Evolutionary conservation across 2,888 invertebrate species (phyloP).

Genomic region (Dichetophora obliterata): DNA sequence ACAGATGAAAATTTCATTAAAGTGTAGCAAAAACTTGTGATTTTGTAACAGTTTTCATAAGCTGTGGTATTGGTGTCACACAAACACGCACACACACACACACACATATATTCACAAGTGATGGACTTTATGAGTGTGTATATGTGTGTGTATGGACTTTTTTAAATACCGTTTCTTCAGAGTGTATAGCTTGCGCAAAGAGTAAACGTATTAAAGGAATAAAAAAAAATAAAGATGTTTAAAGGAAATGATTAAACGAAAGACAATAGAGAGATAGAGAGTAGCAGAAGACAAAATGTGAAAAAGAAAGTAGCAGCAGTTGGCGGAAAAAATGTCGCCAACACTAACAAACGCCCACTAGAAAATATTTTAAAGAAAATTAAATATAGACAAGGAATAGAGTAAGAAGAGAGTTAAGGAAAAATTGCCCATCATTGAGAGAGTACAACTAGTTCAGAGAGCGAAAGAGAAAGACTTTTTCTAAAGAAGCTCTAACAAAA

Average conservation of each 20-base stretch:
- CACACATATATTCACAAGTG: conserved; percentile 17
- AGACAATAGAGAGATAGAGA: background rate
- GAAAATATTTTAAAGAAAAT: background rate
- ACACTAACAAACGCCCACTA: conserved; percentile 19
- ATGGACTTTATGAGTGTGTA: conserved; percentile 30
- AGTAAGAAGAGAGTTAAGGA: background rate
- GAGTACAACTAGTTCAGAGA: background rate
- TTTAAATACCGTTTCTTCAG: conserved; percentile 25
- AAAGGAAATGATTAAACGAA: background rate
- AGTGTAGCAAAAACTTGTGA: conserved; percentile 30
- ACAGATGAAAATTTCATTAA: background rate
- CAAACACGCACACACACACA: conserved; percentile 23
- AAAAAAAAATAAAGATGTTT: background rate
- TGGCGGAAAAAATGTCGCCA: conserved; percentile 17
- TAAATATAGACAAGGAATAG: background rate
- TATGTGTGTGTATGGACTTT: conserved; percentile 47
- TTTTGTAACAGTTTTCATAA: conserved; percentile 44
- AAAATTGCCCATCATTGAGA: background rate
- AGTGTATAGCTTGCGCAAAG: conserved; percentile 30
- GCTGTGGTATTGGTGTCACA: conserved; percentile 34
- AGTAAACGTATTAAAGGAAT: conserved; percentile 8
- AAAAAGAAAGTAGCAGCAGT: conserved; percentile 20
- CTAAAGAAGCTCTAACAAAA: background rate
- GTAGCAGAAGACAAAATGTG: background rate
- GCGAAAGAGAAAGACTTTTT: background rate